Evolutionary conservation across 2,113 vertebrate genomes (phyloP), one percentile per base, ranked within the genome.

Genomic region (Nesoenas mayeri): DNA sequence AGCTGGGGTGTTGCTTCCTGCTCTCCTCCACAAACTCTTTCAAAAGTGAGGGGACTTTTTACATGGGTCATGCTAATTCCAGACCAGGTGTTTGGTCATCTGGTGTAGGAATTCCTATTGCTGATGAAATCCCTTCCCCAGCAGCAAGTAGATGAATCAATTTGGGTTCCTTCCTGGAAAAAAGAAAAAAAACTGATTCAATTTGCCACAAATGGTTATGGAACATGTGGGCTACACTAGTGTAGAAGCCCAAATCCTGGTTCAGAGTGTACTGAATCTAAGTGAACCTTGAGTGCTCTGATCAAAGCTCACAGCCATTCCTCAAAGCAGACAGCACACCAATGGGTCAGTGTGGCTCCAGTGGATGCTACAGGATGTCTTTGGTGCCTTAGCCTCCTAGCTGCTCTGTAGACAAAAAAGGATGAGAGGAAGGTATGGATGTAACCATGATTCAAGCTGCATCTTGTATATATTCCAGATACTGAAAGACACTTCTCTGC

Each of bases 401-500:
- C 24, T 81, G 24, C 16, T 89, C 57, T 93, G 47, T 65, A 66
- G 48, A 38, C 12, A n/a, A 7, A 83, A 78, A 69, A 60, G 13
- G 5, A 50, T 86, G 28, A 64, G 21, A 22, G 32, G 22, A 34
- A 71, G 38, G 24, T 42, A 13, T 38, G 26, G 40, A 50, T n/a
- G 15, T 58, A 82, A 40, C 36, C 5, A 0, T 51, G n/a, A 48
- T 48, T 95, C 36, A 62, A 80, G 16, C 14, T 67, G 62, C 6
- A 10, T 86, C 47, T 95, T 91, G 19, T 67, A 1, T 87, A 16
- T 97, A 73, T 97, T 97, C 70, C 97, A 99, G 99, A 98, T 99
- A 93, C 91, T 99, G 96, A 99, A 99, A 26, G 99, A 99, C 95
- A 99, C 99, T 11, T 99, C 99, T 3, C 98, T 99, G 54, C 99